Conservation (phyloP, 2,888 invertebrate species). For the Caenorhabditis virilis region DNA sequence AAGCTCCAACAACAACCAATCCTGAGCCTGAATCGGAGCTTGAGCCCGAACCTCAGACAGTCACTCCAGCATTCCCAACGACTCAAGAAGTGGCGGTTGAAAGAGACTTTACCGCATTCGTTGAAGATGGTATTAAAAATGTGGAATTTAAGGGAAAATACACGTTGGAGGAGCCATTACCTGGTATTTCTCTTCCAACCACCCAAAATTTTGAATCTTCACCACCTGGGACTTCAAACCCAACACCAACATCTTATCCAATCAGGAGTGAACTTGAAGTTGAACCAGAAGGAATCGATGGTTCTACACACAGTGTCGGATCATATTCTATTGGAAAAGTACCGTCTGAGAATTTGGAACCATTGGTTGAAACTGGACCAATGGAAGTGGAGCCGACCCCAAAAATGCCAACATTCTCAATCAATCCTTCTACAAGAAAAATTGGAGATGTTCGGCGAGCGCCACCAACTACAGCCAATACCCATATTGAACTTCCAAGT, state of each 20-base stretch:
- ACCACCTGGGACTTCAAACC: not conserved
- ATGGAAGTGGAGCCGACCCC: constrained; percentile 3
- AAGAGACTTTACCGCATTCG: not conserved
- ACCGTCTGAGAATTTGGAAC: constrained; percentile 24
- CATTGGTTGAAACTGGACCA: constrained; percentile 2
- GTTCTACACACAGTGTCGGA: constrained; percentile 28
- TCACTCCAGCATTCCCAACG: not conserved
- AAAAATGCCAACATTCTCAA: constrained; percentile 22
- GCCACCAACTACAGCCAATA: constrained; percentile 6
- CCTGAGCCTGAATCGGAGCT: too few relatives aligned
- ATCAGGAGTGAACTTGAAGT: too few relatives aligned
- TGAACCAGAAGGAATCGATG: constrained; percentile 9
- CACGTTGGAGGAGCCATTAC: constrained; percentile 13
- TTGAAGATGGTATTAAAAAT: constrained; percentile 6
- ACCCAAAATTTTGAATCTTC: too few relatives aligned
- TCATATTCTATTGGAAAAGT: constrained; percentile 36
- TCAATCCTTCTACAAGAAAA: constrained; percentile 4
- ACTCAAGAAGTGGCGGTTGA: constrained; percentile 7
- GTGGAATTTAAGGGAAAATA: constrained; percentile 16
- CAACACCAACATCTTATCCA: not conserved
- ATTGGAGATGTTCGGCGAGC: not conserved
- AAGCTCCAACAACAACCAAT: constrained; percentile 16
- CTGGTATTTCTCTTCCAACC: not conserved
- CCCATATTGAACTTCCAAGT: constrained; percentile 29
- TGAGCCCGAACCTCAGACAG: constrained; percentile 8